Evolutionary conservation across 2,113 vertebrate genomes (phyloP).

Genomic region (Stegostoma tigrinum): DNA sequence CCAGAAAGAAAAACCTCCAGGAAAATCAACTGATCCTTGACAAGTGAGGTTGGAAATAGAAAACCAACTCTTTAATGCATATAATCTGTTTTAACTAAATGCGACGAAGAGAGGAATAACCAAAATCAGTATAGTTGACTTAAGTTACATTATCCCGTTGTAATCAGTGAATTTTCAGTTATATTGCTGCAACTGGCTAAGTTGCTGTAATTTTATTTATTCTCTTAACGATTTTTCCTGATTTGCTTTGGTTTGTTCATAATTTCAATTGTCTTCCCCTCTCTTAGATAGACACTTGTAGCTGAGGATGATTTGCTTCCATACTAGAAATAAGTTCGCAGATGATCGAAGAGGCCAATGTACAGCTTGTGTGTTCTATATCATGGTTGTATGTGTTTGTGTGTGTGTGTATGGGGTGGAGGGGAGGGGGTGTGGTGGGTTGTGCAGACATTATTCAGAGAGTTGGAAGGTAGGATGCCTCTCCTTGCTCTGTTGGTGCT

Average conservation of each 20-base stretch:
- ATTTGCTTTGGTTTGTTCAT: neutral
- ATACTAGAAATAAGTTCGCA: too few relatives aligned
- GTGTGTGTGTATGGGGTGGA: too few relatives aligned
- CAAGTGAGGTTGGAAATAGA: neutral
- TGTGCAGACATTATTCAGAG: too few relatives aligned
- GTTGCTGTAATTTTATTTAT: neutral
- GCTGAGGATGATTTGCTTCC: too few relatives aligned
- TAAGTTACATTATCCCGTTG: neutral
- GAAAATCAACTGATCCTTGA: constrained; percentile 19
- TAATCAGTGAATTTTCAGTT: neutral
- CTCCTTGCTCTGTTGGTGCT: too few relatives aligned
- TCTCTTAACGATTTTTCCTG: neutral
- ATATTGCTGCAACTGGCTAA: neutral
- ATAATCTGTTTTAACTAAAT: too few relatives aligned
- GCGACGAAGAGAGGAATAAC: neutral
- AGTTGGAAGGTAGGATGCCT: too few relatives aligned
- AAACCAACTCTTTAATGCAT: neutral
- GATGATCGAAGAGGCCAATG: too few relatives aligned
- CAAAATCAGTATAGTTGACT: neutral
- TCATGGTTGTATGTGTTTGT: too few relatives aligned
- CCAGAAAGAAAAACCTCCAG: neutral
- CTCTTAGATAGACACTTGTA: too few relatives aligned
- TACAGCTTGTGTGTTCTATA: too few relatives aligned
- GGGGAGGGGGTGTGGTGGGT: too few relatives aligned
- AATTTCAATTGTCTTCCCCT: neutral